Evolutionary conservation across 64 coral and sea anemone genomes (phyloP).

Genomic region (Dendronephthya gigantea): DNA sequence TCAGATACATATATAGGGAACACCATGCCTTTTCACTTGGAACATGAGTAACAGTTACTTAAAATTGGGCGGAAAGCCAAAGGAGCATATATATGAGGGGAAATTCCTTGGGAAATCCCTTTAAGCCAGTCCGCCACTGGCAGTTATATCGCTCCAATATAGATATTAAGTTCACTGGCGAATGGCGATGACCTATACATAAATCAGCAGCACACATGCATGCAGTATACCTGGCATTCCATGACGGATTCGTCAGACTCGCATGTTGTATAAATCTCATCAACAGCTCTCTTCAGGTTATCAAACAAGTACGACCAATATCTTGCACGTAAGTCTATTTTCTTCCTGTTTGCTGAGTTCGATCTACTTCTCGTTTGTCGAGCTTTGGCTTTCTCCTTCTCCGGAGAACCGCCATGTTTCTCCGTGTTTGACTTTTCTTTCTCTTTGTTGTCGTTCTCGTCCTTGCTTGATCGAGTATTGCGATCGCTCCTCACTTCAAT

Average conservation of each 20-base stretch:
- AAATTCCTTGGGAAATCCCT: too few species aligned
- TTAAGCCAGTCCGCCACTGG: too few species aligned
- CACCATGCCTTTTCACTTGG: too few species aligned
- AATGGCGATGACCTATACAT: too few species aligned
- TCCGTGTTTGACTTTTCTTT: background rate
- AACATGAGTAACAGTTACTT: too few species aligned
- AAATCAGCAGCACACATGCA: too few species aligned
- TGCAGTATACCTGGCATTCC: slow-evolving; percentile 99
- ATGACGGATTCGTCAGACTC: slow-evolving; percentile 81
- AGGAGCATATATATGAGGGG: too few species aligned
- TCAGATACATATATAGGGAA: too few species aligned
- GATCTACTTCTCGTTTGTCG: slow-evolving; percentile 32
- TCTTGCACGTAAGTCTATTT: slow-evolving; percentile 87
- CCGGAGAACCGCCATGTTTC: background rate
- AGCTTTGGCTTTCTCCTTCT: background rate
- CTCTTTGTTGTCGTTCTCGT: background rate
- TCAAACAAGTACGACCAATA: slow-evolving; percentile 99
- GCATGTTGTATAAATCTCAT: slow-evolving; percentile 97
- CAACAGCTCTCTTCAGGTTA: slow-evolving; percentile 91
- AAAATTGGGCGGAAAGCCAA: too few species aligned
- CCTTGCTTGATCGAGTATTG: background rate
- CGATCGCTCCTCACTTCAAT: background rate
- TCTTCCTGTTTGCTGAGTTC: slow-evolving; percentile 47
- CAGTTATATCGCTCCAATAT: too few species aligned
- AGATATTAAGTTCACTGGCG: too few species aligned